A percentile compares a stretch with the other conserved stretches of the same genome.
These are phyloP conservation scores for Thera britannica DNA, from an alignment of 2,888 invertebrate species.

Conservation along the genomic window DNA sequence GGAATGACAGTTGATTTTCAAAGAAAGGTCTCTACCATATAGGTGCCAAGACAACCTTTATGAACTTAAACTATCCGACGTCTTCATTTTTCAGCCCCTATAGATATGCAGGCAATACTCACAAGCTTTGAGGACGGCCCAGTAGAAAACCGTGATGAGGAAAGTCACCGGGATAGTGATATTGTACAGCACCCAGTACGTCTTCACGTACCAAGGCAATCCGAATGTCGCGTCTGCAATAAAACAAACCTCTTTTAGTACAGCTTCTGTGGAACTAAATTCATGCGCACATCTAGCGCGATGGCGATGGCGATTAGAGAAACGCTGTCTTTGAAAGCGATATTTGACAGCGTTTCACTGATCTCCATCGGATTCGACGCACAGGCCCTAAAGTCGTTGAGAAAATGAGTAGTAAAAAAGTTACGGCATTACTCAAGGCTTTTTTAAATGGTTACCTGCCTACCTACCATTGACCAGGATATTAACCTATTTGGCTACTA, in stretches of 20 bases:
- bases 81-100: not conserved
- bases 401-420: slow-evolving; percentile 25
- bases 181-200: slow-evolving; percentile 81
- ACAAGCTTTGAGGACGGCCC: slow-evolving; percentile 72
- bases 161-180: slow-evolving; percentile 77
- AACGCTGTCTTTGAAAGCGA: too few relatives aligned
- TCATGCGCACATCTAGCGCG: not conserved
- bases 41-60: too few relatives aligned
- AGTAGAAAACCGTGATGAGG: slow-evolving; percentile 80
- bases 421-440: slow-evolving; percentile 24
- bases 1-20: too few relatives aligned
- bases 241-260: slow-evolving; percentile 7
- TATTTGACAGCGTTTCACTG: too few relatives aligned
- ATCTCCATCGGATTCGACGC: too few relatives aligned
- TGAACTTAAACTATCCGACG: too few relatives aligned
- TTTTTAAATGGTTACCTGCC: slow-evolving; percentile 10
- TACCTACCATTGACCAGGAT: slow-evolving; percentile 11
- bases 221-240: slow-evolving; percentile 70
- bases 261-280: slow-evolving; percentile 12
- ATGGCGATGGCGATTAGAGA: too few relatives aligned
- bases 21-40: too few relatives aligned
- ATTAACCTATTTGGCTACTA: slow-evolving; percentile 30
- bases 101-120: slow-evolving; percentile 41
- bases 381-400: not conserved
- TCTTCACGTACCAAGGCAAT: slow-evolving; percentile 76